Base-by-base conservation (phyloP, 2,888 invertebrate genomes). In the Apamea epomidion region DNA sequence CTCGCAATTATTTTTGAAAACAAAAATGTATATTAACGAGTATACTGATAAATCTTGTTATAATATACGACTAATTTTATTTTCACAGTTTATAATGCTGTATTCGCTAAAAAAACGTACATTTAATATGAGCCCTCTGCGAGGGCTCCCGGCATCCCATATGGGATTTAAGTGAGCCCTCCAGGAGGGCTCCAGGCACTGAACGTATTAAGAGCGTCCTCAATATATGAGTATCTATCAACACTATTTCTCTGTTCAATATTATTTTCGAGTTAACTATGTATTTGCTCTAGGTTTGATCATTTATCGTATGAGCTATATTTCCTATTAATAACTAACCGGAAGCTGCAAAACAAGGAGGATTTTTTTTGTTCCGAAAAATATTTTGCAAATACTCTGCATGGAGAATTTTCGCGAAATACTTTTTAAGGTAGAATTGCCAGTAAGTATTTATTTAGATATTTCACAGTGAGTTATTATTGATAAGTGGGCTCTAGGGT, bases 231-330 rank as follows among this genome's bases (percentile, higher is more conserved):
- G 25, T 37, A 78, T 21, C 6, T 21, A 16, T 14, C 14, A 21
- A 48, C 8, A 21, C 42, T 4, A 76, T 76, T 54, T 76, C 54
- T 76, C 18, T 42, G 18, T 42, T 45, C 29, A 68, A n/a, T 62
- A 54, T 64, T 54, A 69, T 54, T 62, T 48, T 68, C n/a, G 10
- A 18, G 71, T 71, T 54, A 45, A 29, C 3, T 54, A 25, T 54
- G 54, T 21, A 54, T 48, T 78, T 76, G 25, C 29, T 77, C 62
- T 64, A 29, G 16, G 18, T 42, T 32, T 79, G 29, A 32, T 54
- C 3, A 54, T 48, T 65, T 79, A 51, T 32, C 42, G 4, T 42
- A 54, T 65, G n/a, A 42, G 18, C 25, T n/a, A 29, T n/a, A 42
- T 51, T 51, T 70, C 7, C 21, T 21, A 48, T n/a, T 60, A 8